Conservation (phyloP, 2,797 vertebrate genomes). For the Orientallactaga sibirica region DNA sequence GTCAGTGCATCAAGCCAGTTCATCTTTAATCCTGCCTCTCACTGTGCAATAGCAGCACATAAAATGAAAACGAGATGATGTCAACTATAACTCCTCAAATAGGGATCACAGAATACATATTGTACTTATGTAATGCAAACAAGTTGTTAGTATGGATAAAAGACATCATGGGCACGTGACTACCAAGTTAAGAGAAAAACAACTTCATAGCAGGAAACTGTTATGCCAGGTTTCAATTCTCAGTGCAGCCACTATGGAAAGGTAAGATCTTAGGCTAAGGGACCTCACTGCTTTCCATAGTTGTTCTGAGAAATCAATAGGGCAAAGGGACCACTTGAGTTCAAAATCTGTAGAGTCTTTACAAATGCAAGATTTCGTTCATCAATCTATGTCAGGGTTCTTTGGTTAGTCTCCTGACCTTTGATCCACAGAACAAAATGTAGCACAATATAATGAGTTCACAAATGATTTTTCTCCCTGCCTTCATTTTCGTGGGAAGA, state of each 20-base stretch:
- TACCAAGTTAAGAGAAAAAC: constrained; percentile 8
- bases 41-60: constrained; percentile 74
- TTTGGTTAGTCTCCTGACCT: constrained; percentile 24
- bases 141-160: neutral
- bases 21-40: constrained; percentile 84
- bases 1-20: constrained; percentile 78
- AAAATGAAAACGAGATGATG: constrained; percentile 83
- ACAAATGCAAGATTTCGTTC: neutral
- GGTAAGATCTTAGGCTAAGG: constrained; percentile 15
- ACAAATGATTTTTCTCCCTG: constrained; percentile 15
- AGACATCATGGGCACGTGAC: neutral
- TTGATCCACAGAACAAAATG: neutral
- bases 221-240: constrained; percentile 19
- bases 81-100: constrained; percentile 65
- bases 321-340: neutral
- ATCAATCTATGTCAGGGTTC: constrained; percentile 2
- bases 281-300: neutral
- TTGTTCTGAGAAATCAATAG: constrained; percentile 49
- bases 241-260: neutral
- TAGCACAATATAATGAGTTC: constrained; percentile 19
- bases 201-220: neutral
- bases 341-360: constrained; percentile 33
- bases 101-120: neutral
- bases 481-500: constrained; percentile 41
- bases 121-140: neutral